Evolutionary conservation across 2,888 invertebrate species (phyloP), one percentile per base, ranked within the genome.

Genomic region (Thumatha senex): DNA sequence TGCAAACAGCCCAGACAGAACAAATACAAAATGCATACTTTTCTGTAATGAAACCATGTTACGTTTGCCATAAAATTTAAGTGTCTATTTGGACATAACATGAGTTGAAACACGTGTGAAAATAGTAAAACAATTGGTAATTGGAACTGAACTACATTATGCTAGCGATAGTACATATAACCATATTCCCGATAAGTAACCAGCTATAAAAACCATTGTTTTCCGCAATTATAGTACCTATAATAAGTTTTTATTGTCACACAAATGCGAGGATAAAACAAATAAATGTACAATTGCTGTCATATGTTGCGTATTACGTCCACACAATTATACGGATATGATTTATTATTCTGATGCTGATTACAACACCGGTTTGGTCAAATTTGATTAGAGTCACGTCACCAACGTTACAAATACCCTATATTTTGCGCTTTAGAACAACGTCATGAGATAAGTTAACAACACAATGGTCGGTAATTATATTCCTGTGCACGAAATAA

Each of bases 11-110:
- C n/a, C 54, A 56, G 58, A 40, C 58, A 55, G n/a, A 24, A 24
- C 18, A 24, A 24, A 24, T n/a, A n/a, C 18, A 24, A 24, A 2
- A 24, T 24, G 18, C 18, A 24, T 24, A 24, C 18, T 74, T 64
- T 70, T 63, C 67, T 58, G 67, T 75, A 78, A 77, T 78, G 75
- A 78, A 78, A 68, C 64, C 66, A 60, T 76, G 76, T 73, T 67
- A 64, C 63, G 59, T 56, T 65, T 56, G 47, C 69, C 67, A 77
- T 80, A 80, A 80, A 80, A 79, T 78, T 79, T 78, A 73, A 80
- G 65, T 69, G 70, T 54, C 78, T 70, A 46, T 61, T 44, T 46
- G 70, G 64, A 67, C 68, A 49, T 63, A n/a, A n/a, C n/a, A n/a
- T n/a, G n/a, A n/a, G n/a, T n/a, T n/a, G n/a, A n/a, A n/a, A n/a